A percentile compares a stretch with the other conserved stretches of the same genome.
Conservation (phyloP, 1,140 invertebrate genomes). For the Teleopsis dalmanni region DNA sequence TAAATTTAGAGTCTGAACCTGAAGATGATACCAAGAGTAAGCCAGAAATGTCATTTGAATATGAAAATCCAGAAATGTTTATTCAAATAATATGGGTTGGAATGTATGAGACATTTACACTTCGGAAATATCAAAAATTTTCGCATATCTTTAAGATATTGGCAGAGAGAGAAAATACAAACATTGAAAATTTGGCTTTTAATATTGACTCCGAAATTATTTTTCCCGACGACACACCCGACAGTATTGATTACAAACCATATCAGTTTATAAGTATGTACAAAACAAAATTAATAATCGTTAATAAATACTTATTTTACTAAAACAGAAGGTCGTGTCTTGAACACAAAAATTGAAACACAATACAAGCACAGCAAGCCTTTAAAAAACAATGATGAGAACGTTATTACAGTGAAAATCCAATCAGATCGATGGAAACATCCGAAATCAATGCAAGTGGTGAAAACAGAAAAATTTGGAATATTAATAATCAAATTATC, state of each 20-base stretch:
- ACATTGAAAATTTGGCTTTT: conserved; percentile 18
- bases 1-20: too few species aligned
- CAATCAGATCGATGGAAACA: conserved; percentile 26
- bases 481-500: conserved; percentile 34
- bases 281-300: background rate
- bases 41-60: conserved; percentile 13
- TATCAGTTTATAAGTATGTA: conserved; percentile 26
- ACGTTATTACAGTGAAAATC: conserved; percentile 21
- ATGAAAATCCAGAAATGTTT: conserved; percentile 25
- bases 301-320: background rate
- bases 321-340: conserved; percentile 23
- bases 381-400: conserved; percentile 12
- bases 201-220: conserved; percentile 24
- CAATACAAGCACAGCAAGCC: too few species aligned
- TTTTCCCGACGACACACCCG: conserved; percentile 20
- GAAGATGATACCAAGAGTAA: too few species aligned
- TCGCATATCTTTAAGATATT: conserved; percentile 26
- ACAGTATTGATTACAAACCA: conserved; percentile 21
- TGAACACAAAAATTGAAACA: conserved; percentile 10
- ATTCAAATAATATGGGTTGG: conserved; percentile 29
- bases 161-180: conserved; percentile 23
- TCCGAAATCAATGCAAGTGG: conserved; percentile 21
- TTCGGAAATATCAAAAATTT: conserved; percentile 32
- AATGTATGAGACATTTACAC: conserved; percentile 24
- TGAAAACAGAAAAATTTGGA: conserved; percentile 26